phyloP scores from a whole-genome alignment of 2,113 vertebrate species.

The Syrmaticus mikado region DNA sequence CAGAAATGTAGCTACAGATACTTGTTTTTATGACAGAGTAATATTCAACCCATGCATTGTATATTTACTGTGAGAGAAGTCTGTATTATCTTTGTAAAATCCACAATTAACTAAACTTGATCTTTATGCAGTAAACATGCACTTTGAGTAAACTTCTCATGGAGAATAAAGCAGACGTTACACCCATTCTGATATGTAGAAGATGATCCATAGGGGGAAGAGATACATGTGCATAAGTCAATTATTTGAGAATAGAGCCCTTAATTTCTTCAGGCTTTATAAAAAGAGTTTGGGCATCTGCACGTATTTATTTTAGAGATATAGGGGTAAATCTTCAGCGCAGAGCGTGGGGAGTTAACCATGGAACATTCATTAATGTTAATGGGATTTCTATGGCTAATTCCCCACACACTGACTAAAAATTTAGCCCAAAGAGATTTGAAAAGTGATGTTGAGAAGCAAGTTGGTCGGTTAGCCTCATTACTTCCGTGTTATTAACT shows the following conservation, averaged over 20 bases:
- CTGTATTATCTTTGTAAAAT: slow-evolving; percentile 54
- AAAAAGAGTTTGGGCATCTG: slow-evolving; percentile 66
- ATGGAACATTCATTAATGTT: slow-evolving; percentile 65
- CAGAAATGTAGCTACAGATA: not conserved
- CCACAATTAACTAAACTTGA: slow-evolving; percentile 23
- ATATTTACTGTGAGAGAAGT: slow-evolving; percentile 55
- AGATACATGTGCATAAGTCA: slow-evolving; percentile 14
- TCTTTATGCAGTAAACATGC: slow-evolving; percentile 41
- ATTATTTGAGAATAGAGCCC: slow-evolving; percentile 59
- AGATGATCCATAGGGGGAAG: slow-evolving; percentile 3
- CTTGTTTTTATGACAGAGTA: not conserved
- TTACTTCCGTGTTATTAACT: slow-evolving; percentile 66
- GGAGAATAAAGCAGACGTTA: slow-evolving; percentile 63
- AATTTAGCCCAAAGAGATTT: slow-evolving; percentile 75
- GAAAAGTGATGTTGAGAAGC: slow-evolving; percentile 61
- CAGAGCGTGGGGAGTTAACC: slow-evolving; percentile 51
- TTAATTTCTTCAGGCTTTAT: slow-evolving; percentile 61
- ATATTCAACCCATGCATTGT: not conserved
- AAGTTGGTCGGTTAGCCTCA: slow-evolving; percentile 52
- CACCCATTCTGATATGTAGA: slow-evolving; percentile 50
- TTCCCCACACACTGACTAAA: slow-evolving; percentile 65
- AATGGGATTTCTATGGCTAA: slow-evolving; percentile 73
- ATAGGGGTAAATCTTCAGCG: slow-evolving; percentile 62
- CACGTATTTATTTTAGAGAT: slow-evolving; percentile 72
- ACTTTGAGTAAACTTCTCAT: slow-evolving; percentile 73